A percentile compares a stretch with the other conserved stretches of the same genome.
Evolutionary conservation across 2,113 vertebrate species (phyloP).

Genomic region (Circaetus cinerascens): DNA sequence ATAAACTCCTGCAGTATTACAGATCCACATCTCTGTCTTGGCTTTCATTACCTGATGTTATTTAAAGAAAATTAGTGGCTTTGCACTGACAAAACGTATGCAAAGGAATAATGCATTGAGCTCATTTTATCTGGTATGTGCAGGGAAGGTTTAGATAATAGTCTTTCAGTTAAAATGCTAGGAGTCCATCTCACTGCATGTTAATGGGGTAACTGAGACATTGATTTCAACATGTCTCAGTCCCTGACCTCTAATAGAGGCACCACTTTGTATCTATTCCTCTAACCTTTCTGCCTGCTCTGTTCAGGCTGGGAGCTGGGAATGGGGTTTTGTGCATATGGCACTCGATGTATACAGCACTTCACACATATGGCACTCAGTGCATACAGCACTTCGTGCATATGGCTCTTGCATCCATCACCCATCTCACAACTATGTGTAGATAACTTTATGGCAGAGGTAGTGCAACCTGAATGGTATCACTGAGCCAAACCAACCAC

Average conservation of each 20-base stretch:
- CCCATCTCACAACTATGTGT: fast-evolving
- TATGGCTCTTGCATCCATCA: not conserved
- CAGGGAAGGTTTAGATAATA: not conserved
- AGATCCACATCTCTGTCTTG: not conserved
- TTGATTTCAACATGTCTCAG: not conserved
- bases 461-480: not conserved
- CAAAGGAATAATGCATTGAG: not conserved
- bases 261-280: fast-evolving
- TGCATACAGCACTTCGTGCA: not conserved
- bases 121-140: not conserved
- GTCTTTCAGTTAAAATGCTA: not conserved
- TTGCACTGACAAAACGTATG: not conserved
- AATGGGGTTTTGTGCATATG: not conserved
- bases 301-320: not conserved
- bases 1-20: not conserved
- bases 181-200: not conserved
- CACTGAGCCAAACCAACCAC: not conserved
- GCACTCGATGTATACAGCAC: not conserved
- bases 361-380: no score
- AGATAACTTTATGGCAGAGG: not conserved
- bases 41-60: not conserved
- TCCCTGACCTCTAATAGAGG: not conserved
- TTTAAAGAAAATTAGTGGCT: constrained; percentile 9
- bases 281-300: not conserved
- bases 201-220: not conserved